A percentile compares a stretch with the other conserved stretches of the same genome.
phyloP scores from a whole-genome alignment of 2,797 vertebrate species.

The Anas bahamensis region DNA sequence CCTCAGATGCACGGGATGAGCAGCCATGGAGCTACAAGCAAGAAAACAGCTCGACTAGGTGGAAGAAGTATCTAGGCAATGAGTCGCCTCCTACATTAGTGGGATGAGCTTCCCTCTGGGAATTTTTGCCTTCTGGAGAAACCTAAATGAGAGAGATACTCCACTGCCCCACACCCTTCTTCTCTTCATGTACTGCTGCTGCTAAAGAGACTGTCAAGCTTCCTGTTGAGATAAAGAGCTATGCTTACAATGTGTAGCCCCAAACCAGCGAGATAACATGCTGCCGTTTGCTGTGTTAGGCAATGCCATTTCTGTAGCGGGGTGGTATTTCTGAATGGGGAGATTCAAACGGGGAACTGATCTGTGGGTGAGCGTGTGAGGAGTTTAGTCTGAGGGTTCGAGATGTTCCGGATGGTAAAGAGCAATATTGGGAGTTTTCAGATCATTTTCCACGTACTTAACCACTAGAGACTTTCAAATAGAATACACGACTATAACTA shows the following conservation, averaged over 20 bases:
- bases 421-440: not conserved
- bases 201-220: not conserved
- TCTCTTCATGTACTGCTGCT: not conserved
- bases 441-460: not conserved
- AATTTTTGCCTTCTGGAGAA: not conserved
- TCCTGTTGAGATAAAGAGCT: not conserved
- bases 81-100: not conserved
- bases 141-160: not conserved
- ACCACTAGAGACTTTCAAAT: not conserved
- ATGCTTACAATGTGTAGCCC: not conserved
- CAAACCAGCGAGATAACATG: not conserved
- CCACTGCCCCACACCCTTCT: not conserved
- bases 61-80: not conserved
- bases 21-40: not conserved
- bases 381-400: not conserved
- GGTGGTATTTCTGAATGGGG: not conserved
- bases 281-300: not conserved
- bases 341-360: not conserved
- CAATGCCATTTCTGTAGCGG: not conserved
- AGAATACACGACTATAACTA: not conserved
- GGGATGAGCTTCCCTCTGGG: not conserved
- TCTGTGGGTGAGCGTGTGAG: not conserved
- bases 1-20: not conserved
- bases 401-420: not conserved
- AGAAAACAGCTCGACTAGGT: not conserved